phyloP scores from a whole-genome alignment of 1,140 invertebrate species.

The Magallana gigas region DNA sequence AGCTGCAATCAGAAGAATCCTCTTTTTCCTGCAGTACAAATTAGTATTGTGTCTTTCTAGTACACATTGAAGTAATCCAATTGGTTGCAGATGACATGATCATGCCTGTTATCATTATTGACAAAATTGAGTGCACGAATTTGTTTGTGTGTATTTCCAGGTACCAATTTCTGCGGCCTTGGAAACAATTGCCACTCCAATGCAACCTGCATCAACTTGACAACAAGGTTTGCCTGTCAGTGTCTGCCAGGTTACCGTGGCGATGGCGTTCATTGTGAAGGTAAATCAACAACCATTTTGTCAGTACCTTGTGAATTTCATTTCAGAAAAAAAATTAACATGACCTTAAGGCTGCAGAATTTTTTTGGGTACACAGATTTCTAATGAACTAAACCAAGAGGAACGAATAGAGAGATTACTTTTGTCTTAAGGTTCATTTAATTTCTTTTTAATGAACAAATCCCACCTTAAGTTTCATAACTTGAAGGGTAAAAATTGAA shows the following conservation, averaged over 20 bases:
- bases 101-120: not conserved
- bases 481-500: no score
- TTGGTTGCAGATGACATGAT: not conserved
- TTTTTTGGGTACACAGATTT: no score
- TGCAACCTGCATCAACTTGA: constrained; percentile 91
- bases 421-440: not conserved
- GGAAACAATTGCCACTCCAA: constrained; percentile 87
- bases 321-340: not conserved
- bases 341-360: not conserved
- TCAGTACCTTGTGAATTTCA: not conserved
- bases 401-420: not conserved
- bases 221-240: constrained; percentile 90
- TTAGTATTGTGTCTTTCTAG: not conserved
- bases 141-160: constrained; percentile 79
- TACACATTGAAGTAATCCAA: not conserved
- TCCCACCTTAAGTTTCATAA: not conserved
- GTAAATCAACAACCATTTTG: constrained; percentile 58
- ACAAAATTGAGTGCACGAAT: not conserved
- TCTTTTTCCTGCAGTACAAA: not conserved
- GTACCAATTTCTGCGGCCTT: constrained; percentile 91
- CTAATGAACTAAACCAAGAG: no score
- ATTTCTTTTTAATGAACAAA: not conserved
- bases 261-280: constrained; percentile 83
- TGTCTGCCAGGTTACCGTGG: constrained; percentile 91
- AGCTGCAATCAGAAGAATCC: not conserved